Evolutionary conservation across 1,140 invertebrate genomes (phyloP).

Genomic region (Trichonephila clavipes): DNA sequence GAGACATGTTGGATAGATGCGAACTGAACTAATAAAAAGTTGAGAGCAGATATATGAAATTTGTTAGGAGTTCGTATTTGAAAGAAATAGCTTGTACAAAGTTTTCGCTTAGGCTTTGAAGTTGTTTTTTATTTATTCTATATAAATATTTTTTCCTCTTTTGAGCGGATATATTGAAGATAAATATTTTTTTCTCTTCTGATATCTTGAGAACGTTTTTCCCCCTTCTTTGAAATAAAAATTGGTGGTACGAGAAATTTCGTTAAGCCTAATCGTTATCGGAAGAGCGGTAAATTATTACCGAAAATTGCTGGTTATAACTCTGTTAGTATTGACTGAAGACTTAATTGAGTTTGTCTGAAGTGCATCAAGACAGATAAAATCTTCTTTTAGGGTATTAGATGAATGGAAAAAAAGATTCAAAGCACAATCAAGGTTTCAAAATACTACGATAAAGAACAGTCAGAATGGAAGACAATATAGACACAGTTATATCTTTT

Average conservation of each 20-base stretch:
- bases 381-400: neutral
- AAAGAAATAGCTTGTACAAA: neutral
- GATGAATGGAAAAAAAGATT: neutral
- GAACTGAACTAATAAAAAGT: neutral
- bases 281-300: neutral
- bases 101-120: neutral
- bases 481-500: neutral
- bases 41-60: neutral
- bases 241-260: neutral
- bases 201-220: neutral
- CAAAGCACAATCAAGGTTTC: neutral
- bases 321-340: neutral
- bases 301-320: neutral
- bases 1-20: neutral
- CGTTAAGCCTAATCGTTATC: neutral
- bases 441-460: neutral
- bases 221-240: neutral
- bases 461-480: neutral
- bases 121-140: neutral
- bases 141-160: neutral
- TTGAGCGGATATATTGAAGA: neutral
- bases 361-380: neutral
- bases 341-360: neutral
- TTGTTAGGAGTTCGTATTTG: neutral
- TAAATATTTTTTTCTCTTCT: neutral